Conservation (phyloP, 2,888 invertebrate species). For the Andrena bicolor region DNA sequence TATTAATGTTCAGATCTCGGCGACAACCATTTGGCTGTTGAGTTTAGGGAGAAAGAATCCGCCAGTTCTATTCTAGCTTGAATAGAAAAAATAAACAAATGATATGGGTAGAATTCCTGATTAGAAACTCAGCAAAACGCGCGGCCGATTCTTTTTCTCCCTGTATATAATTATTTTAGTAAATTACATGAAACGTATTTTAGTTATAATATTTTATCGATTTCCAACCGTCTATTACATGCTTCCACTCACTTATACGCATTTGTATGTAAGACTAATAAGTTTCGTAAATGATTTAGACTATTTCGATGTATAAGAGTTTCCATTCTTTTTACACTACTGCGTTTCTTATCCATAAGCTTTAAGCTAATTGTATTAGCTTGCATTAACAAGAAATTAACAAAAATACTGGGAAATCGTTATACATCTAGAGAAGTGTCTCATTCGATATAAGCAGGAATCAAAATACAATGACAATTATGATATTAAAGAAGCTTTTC, state of each 20-base stretch:
- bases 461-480: not conserved
- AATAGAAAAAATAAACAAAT: not conserved
- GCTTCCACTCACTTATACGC: constrained; percentile 49
- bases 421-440: not conserved
- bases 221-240: constrained; percentile 43
- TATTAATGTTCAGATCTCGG: not conserved
- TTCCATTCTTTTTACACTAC: constrained; percentile 7
- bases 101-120: not conserved
- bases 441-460: not conserved
- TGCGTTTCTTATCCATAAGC: not conserved
- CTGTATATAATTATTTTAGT: constrained; percentile 11
- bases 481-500: not conserved
- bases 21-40: not conserved
- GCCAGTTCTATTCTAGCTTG: not conserved
- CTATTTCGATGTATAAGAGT: not conserved
- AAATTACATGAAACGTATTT: constrained; percentile 47
- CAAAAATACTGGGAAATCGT: not conserved
- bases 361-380: not conserved
- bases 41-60: not conserved
- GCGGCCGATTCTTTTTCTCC: not conserved
- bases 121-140: not conserved
- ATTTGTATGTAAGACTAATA: not conserved
- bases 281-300: not conserved
- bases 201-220: constrained; percentile 35
- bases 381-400: not conserved